Evolutionary conservation across 2,797 vertebrate genomes (phyloP).

Genomic region (Falco rusticolus): DNA sequence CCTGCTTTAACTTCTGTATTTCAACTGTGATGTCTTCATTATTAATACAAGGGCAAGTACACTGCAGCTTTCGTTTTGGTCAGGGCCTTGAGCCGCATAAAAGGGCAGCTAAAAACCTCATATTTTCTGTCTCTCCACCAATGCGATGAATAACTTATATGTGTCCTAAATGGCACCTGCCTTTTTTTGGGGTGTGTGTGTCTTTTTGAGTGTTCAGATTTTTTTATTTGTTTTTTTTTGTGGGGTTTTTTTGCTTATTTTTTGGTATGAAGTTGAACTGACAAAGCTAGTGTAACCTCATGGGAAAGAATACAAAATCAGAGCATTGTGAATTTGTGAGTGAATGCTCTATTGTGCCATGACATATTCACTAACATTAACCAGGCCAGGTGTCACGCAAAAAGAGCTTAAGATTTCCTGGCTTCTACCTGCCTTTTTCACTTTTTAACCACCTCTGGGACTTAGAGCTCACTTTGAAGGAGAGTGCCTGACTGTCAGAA

Average conservation of each 20-base stretch:
- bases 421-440: neutral
- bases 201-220: too few relatives aligned
- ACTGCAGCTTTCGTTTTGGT: neutral
- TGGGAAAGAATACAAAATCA: neutral
- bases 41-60: neutral
- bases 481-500: neutral
- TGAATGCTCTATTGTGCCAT: neutral
- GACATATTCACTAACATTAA: conserved; percentile 10
- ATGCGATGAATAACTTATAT: neutral
- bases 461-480: neutral
- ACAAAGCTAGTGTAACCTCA: neutral
- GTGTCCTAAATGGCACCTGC: neutral
- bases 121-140: neutral
- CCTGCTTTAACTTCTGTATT: neutral
- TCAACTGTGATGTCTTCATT: neutral
- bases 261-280: neutral
- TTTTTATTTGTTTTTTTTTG: too few relatives aligned
- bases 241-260: too few relatives aligned
- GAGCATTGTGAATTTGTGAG: neutral
- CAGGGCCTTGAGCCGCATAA: neutral
- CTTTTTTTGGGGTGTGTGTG: too few relatives aligned
- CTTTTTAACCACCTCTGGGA: neutral
- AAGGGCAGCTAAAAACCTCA: neutral
- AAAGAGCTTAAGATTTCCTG: neutral
- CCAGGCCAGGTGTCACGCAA: conserved; percentile 13